Evolutionary conservation across 2,888 invertebrate species (phyloP).

Genomic region (Pollenia angustigena): DNA sequence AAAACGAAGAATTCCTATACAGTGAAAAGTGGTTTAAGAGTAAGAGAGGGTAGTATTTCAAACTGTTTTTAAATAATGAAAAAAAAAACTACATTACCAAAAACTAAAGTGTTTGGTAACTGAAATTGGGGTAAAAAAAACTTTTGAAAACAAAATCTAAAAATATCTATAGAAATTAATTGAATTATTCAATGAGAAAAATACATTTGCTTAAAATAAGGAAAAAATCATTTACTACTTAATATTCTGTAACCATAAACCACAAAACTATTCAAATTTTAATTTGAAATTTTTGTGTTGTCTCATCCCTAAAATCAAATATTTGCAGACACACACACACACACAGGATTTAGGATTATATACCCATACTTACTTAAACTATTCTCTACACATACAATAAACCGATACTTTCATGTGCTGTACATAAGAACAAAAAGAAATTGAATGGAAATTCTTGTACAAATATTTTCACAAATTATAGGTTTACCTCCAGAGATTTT

Average conservation of each 20-base stretch:
- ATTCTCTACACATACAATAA: not conserved
- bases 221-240: slow-evolving; percentile 26
- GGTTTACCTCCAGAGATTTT: slow-evolving; percentile 49
- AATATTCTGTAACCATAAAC: slow-evolving; percentile 58
- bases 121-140: not conserved
- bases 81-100: not conserved
- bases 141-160: not conserved
- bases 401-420: not conserved
- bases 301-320: slow-evolving; percentile 47
- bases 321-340: slow-evolving; percentile 15
- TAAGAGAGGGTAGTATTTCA: not conserved
- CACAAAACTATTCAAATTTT: slow-evolving; percentile 61
- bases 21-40: not conserved
- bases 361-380: not conserved
- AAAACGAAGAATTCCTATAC: not conserved
- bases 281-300: slow-evolving; percentile 53
- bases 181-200: slow-evolving; percentile 41
- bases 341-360: not conserved
- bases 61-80: not conserved
- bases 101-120: slow-evolving; percentile 15
- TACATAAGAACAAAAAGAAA: not conserved
- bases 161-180: slow-evolving; percentile 59
- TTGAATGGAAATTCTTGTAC: slow-evolving; percentile 18
- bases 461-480: slow-evolving; percentile 53
- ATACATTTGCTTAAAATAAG: not conserved